A percentile compares a stretch with the other conserved stretches of the same genome.
phyloP scores from a whole-genome alignment of 2,113 vertebrate species.

The Syngnathus floridae region DNA sequence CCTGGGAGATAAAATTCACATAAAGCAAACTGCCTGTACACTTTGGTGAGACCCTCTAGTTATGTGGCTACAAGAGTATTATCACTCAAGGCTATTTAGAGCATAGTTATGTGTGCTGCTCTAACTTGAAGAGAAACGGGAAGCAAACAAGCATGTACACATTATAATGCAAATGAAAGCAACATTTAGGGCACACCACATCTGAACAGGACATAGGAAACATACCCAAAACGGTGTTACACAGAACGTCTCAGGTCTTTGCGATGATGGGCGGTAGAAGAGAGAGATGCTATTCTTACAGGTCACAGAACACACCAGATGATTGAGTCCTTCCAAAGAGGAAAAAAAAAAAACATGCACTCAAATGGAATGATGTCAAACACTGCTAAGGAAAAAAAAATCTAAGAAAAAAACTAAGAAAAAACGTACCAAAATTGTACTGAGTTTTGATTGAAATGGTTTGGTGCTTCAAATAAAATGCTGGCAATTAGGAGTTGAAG shows the following conservation, averaged over 20 bases:
- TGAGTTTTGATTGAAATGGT: not conserved
- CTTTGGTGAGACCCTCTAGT: constrained; percentile 5
- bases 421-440: not conserved
- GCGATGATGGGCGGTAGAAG: constrained; percentile 30
- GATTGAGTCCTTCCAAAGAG: constrained; percentile 30
- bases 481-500: not conserved
- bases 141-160: not conserved
- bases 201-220: constrained; percentile 8
- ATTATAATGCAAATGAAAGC: not conserved
- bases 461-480: too few relatives aligned
- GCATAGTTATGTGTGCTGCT: constrained; percentile 18
- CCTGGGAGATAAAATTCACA: constrained; percentile 3
- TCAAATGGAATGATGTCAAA: constrained; percentile 11
- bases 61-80: constrained; percentile 13
- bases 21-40: constrained; percentile 19
- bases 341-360: not conserved
- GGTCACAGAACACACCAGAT: constrained; percentile 16
- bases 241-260: constrained; percentile 22
- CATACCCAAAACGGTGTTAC: constrained; percentile 33
- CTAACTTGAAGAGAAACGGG: constrained; percentile 5
- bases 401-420: constrained; percentile 1
- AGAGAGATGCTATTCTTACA: constrained; percentile 17
- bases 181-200: not conserved
- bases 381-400: constrained; percentile 9
- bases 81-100: constrained; percentile 40